Base-by-base conservation (phyloP, 2,797 vertebrate species). In the Tamandua tetradactyla region DNA sequence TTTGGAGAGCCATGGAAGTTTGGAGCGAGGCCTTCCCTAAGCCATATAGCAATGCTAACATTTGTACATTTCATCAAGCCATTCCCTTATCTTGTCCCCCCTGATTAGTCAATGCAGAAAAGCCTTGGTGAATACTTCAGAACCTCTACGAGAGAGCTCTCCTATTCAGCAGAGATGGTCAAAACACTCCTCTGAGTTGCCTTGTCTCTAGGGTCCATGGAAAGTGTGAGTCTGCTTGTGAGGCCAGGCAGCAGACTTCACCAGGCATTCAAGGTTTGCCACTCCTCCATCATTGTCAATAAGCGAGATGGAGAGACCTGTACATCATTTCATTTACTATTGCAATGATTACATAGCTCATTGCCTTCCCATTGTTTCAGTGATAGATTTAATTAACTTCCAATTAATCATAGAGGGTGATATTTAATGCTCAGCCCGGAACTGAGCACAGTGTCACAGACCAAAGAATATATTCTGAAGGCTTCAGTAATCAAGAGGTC, bases 341-440 rank as follows among this genome's bases (percentile, higher is more conserved):
- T 99, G 98, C 99, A 99, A 99, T 99, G 99, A 99, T 99, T 99
- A 99, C 99, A 99, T 98, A 99, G 98, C 99, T 99, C 99, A 99
- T 99, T 99, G 99, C 99, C 98, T 98, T 98, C 98, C 98, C 98
- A 99, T 99, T 99, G 99, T 99, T 99, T 99, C 98, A 98, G 98
- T 99, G 99, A 99, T 99, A 98, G 99, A 99, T 99, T 99, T 99
- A 99, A 99, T 99, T 99, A 99, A 99, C 99, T 99, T 99, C 98
- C 99, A 99, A 99, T 99, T 99, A 99, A 99, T 99, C 99, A 99
- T 98, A 97, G 98, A 98, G 98, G 99, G 98, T 99, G 99, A 99
- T 99, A 99, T 99, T 99, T 99, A 99, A 99, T 99, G 99, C 99
- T 99, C 98, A 98, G 98, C 98, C 98, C 98, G 95, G 98, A 89